Conservation (phyloP, 2,888 invertebrate genomes). For the Hololepta plana region DNA sequence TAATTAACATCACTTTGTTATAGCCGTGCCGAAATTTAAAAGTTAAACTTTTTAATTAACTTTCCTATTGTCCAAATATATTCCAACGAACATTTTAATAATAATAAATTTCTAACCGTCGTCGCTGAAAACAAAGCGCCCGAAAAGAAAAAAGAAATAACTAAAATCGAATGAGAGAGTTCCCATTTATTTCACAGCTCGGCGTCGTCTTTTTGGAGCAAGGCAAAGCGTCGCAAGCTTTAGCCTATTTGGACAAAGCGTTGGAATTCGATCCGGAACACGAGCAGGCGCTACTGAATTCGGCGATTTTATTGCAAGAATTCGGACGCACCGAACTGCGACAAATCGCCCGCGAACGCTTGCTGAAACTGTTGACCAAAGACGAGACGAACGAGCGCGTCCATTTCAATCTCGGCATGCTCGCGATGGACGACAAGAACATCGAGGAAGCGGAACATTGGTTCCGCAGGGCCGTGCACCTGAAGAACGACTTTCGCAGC, state of each 20-base stretch:
- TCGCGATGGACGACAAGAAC: slow-evolving; percentile 89
- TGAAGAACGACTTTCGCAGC: slow-evolving; percentile 79
- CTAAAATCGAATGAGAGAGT: too few species aligned
- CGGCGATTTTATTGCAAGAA: slow-evolving; percentile 81
- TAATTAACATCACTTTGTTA: too few species aligned
- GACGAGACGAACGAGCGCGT: slow-evolving; percentile 72
- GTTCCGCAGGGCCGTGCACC: slow-evolving; percentile 75
- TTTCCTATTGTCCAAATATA: too few species aligned
- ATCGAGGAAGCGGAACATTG: slow-evolving; percentile 77
- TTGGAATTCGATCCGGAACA: slow-evolving; percentile 86
- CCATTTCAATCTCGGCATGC: slow-evolving; percentile 90
- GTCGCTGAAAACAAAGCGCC: too few species aligned
- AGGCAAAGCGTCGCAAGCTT: slow-evolving; percentile 77
- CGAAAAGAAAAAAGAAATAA: too few species aligned
- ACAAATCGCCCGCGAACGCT: slow-evolving; percentile 60
- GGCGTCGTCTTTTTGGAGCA: slow-evolving; percentile 90
- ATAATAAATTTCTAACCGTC: too few species aligned
- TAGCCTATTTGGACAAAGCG: slow-evolving; percentile 84
- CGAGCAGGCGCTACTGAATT: slow-evolving; percentile 85
- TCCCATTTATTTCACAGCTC: slow-evolving; percentile 43
- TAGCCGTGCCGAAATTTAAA: too few species aligned
- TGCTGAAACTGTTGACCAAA: slow-evolving; percentile 63
- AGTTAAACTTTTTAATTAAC: too few species aligned
- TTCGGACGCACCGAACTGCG: slow-evolving; percentile 63
- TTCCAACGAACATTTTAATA: too few species aligned